Conservation (phyloP, 1,140 invertebrate species). For the Kradibia gibbosae region DNA sequence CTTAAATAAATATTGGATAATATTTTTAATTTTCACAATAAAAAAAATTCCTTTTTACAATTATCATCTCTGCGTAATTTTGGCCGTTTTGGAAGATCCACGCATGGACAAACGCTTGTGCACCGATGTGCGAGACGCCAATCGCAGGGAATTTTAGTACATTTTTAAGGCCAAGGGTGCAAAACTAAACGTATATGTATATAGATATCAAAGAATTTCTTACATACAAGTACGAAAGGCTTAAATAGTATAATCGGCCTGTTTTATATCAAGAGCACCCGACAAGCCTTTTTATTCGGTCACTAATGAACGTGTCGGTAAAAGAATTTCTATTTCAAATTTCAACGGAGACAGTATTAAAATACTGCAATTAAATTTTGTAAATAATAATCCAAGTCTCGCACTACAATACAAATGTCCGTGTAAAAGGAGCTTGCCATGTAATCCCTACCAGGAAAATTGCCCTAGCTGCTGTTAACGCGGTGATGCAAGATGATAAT, state of each 20-base stretch:
- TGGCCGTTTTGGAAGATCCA: no score
- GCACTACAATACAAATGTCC: neutral
- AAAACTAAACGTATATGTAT: conserved; percentile 17
- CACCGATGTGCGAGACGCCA: neutral
- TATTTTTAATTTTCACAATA: no score
- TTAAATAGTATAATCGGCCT: neutral
- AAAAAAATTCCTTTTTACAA: no score
- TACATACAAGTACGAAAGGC: neutral
- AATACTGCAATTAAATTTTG: neutral
- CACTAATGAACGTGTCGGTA: neutral
- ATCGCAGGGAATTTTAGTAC: neutral
- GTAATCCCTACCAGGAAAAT: neutral
- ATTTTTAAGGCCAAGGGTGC: neutral
- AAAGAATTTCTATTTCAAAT: conserved; percentile 1
- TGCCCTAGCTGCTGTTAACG: neutral
- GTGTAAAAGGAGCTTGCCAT: neutral
- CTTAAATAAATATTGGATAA: no score
- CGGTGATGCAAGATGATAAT: neutral
- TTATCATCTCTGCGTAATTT: no score
- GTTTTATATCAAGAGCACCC: neutral
- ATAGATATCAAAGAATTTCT: neutral
- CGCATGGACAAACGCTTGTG: neutral
- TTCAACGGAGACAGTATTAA: neutral
- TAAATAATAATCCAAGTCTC: neutral
- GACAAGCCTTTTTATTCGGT: neutral